phyloP scores from a whole-genome alignment of 1,140 invertebrate genomes.

The Acromyrmex echinatior region DNA sequence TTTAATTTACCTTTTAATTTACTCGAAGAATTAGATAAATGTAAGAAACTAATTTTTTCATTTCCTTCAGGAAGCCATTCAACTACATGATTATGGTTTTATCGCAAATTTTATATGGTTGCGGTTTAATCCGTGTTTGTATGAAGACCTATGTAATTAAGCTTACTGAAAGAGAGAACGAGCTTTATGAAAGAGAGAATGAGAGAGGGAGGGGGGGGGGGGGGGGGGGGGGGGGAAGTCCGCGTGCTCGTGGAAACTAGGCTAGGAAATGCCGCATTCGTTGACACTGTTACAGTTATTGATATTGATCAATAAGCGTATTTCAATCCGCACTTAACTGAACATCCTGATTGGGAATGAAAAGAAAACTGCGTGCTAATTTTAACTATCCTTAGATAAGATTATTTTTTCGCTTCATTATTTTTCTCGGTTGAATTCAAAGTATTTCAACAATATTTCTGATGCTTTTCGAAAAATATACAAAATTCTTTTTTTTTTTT shows the following conservation, averaged over 20 bases:
- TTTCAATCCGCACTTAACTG: not conserved
- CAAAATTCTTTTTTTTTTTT: not conserved
- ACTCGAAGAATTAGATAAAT: not conserved
- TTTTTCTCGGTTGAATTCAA: not conserved
- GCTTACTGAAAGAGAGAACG: slow-evolving; percentile 18
- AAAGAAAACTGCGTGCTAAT: not conserved
- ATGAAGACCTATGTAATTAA: slow-evolving; percentile 66
- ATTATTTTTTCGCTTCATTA: not conserved
- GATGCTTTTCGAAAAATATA: not conserved
- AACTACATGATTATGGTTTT: not conserved
- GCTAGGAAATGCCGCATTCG: slow-evolving; percentile 17
- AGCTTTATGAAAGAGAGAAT: slow-evolving; percentile 5
- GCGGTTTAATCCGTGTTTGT: slow-evolving; percentile 60
- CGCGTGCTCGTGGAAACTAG: slow-evolving; percentile 25
- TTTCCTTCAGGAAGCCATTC: not conserved
- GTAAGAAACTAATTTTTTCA: not conserved
- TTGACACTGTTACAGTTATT: slow-evolving; percentile 39
- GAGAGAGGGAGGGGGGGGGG: not conserved
- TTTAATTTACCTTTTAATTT: not conserved
- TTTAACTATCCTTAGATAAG: not conserved
- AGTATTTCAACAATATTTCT: not conserved
- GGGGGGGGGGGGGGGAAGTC: not conserved
- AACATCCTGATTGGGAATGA: not conserved
- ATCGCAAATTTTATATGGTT: slow-evolving; percentile 62
- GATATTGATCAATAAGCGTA: slow-evolving; percentile 17